Evolutionary conservation across 2,113 vertebrate genomes (phyloP).

Genomic region (Otus sunia): DNA sequence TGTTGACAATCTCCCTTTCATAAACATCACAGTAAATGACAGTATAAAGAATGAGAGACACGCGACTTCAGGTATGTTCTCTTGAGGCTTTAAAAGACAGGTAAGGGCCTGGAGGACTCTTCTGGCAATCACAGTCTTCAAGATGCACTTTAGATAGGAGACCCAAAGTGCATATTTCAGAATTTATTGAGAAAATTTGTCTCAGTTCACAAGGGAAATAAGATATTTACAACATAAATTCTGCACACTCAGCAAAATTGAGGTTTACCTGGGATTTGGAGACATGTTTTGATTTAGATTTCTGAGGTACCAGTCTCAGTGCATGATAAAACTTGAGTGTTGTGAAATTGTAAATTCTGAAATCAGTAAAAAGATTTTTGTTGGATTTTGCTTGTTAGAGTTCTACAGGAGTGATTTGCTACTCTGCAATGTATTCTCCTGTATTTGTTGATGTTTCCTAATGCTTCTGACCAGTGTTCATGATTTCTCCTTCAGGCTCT

Average conservation of each 20-base stretch:
- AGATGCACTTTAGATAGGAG: not conserved
- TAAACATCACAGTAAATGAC: not conserved
- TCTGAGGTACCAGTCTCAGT: not conserved
- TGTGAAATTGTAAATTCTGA: not conserved
- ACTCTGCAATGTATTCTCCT: not conserved
- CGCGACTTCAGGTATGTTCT: not conserved
- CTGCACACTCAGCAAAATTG: not conserved
- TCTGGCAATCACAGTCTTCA: not conserved
- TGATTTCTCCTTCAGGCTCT: not conserved
- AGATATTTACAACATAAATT: not conserved
- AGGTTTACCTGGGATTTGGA: not conserved
- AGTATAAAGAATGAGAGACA: not conserved
- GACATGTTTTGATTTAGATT: not conserved
- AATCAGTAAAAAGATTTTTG: not conserved
- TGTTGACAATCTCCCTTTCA: not conserved
- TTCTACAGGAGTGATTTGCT: not conserved
- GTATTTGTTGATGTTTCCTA: not conserved
- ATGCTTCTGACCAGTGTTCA: fast-evolving
- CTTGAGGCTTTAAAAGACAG: not conserved
- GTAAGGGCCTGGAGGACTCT: not conserved
- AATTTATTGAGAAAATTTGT: not conserved
- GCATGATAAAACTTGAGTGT: not conserved
- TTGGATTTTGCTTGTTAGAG: not conserved
- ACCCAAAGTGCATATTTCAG: not conserved
- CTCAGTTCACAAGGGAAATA: not conserved